Evolutionary conservation across 2,113 vertebrate species (phyloP).

Genomic region (Protomyctophum bolini): DNA sequence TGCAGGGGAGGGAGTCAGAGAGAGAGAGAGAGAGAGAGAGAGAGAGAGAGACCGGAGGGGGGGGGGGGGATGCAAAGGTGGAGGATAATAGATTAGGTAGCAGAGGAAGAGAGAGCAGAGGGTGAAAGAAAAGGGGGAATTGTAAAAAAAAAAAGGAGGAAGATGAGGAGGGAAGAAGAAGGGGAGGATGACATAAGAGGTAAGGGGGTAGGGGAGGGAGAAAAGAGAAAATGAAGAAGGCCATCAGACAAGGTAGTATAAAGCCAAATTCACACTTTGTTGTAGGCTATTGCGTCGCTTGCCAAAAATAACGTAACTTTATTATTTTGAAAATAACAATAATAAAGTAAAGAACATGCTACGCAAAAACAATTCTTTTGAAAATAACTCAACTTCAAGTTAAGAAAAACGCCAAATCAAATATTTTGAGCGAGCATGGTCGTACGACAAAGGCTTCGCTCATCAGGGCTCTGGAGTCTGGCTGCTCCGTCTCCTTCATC

Average conservation of each 20-base stretch:
- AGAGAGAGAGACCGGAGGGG: constrained; percentile 20
- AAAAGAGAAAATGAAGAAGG: constrained; percentile 33
- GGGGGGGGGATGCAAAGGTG: constrained; percentile 12
- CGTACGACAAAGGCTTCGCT: background rate
- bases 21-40: constrained; percentile 12
- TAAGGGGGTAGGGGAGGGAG: constrained; percentile 1
- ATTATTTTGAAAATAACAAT: too few species aligned
- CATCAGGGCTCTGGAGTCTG: constrained; percentile 40
- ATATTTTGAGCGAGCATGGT: background rate
- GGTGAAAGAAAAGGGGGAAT: background rate
- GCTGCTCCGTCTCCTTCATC: constrained; percentile 50
- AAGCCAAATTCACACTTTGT: background rate
- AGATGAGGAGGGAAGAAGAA: background rate
- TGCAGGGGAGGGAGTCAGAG: constrained; percentile 82
- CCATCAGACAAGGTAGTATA: constrained; percentile 55
- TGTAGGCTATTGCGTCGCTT: too few species aligned
- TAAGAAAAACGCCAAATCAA: too few species aligned
- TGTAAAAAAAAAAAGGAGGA: constrained; percentile 13
- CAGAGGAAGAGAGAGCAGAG: background rate
- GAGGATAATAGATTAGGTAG: constrained; percentile 1
- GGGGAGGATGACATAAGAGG: background rate
- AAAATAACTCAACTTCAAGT: too few species aligned
- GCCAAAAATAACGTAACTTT: too few species aligned
- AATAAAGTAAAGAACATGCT: too few species aligned
- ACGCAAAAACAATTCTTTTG: too few species aligned